Base-by-base conservation (phyloP, 2,797 vertebrate species). In the Delichon dasypus region DNA sequence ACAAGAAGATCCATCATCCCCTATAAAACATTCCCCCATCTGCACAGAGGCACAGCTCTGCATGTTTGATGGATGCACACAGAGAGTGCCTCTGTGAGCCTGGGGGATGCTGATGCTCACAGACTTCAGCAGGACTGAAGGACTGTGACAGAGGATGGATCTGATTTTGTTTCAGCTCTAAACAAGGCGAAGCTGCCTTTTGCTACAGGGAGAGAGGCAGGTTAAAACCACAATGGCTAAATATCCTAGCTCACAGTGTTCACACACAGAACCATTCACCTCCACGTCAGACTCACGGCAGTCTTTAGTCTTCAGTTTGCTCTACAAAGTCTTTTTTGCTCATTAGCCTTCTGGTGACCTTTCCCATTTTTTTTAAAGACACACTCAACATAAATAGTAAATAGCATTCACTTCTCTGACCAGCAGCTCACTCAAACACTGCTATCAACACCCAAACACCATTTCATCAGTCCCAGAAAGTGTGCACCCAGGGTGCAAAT, bases 351-450 rank as follows among this genome's bases (percentile, higher is more conserved):
- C 85, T 73, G 67, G 92, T 96, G 91, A 96, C 85, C 95, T 61
- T 88, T 71, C 74, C 64, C 36, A 3, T 48, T n/a, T 86, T 84
- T 83, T 90, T 89, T 45, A 51, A 51, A 95, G 77, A 94, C 91
- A 65, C 95, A 95, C 67, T 96, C 95, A 95, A 88, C 95, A 96
- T 96, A 97, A 97, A 96, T 96, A 95, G 94, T 95, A 94, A 96
- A 95, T 4, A 93, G 60, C 95, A 96, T 42, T 96, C 92, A 74
- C 80, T 84, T 96, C 89, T 93, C 94, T 95, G 95, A 92, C 90
- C 92, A 91, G 88, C 93, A 93, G 93, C 94, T 95, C 92, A 96
- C 83, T 93, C 91, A 96, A 94, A 94, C 91, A 89, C 95, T 88
- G 92, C 94, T 93, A 47, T 91, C 89, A 90, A 91, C 83, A 94